A percentile compares a stretch with the other conserved stretches of the same genome.
Conservation (phyloP, 2,888 invertebrate genomes). For the Drosophila gaucha region DNA sequence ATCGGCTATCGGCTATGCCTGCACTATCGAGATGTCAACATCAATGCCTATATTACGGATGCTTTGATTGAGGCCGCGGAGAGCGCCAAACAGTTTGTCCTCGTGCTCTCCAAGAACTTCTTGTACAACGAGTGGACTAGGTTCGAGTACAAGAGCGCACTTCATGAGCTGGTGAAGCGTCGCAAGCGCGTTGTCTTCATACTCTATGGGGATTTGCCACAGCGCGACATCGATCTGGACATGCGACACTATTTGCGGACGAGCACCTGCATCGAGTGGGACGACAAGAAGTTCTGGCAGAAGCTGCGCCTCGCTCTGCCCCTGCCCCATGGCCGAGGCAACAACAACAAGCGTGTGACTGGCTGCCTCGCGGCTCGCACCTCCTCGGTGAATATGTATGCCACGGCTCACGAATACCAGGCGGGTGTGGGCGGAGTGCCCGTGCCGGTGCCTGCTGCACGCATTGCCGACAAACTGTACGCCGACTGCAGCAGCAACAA, state of each 20-base stretch:
- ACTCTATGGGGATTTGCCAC: slow-evolving; percentile 94
- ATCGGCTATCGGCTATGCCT: slow-evolving; percentile 94
- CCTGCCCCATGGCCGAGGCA: slow-evolving; percentile 82
- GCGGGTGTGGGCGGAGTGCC: slow-evolving; percentile 28
- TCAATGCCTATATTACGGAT: slow-evolving; percentile 94
- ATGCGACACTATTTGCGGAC: slow-evolving; percentile 95
- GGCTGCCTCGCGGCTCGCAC: slow-evolving; percentile 75
- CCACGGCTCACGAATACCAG: slow-evolving; percentile 51
- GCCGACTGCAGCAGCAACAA: slow-evolving; percentile 82
- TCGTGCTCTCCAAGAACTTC: slow-evolving; percentile 96
- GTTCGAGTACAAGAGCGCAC: slow-evolving; percentile 97
- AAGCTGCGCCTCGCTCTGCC: slow-evolving; percentile 96
- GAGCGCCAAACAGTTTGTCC: slow-evolving; percentile 94
- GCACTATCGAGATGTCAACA: slow-evolving; percentile 96
- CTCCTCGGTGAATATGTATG: slow-evolving; percentile 85
- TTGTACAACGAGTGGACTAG: slow-evolving; percentile 97
- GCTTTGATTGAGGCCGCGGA: slow-evolving; percentile 97
- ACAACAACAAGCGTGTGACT: slow-evolving; percentile 76
- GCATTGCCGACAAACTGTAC: slow-evolving; percentile 76
- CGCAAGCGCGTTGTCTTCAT: slow-evolving; percentile 95
- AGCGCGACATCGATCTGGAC: slow-evolving; percentile 95
- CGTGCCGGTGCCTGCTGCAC: slow-evolving; percentile 49
- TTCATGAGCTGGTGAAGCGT: slow-evolving; percentile 94
- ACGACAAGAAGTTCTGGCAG: slow-evolving; percentile 98
- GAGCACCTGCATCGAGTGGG: slow-evolving; percentile 96